Conservation (phyloP, 2,113 vertebrate genomes). For the Peucedramus taeniatus region DNA sequence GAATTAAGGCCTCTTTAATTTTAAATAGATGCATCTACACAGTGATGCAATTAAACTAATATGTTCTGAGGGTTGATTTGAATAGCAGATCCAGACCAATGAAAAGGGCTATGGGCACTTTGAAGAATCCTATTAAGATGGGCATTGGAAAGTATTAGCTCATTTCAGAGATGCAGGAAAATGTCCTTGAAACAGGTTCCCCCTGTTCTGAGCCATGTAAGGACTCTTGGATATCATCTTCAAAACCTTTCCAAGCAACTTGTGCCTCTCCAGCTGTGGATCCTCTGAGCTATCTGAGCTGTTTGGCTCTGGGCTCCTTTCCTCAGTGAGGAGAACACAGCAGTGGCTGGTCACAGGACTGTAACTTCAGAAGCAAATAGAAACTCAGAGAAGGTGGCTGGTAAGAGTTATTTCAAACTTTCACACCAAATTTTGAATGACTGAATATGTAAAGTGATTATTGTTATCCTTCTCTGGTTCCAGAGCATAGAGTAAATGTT, state of each 20-base stretch:
- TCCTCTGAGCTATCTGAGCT: background rate
- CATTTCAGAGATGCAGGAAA: background rate
- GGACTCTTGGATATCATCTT: background rate
- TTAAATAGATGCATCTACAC: constrained; percentile 16
- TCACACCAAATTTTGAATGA: background rate
- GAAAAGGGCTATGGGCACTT: background rate
- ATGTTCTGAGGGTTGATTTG: background rate
- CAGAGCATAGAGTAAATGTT: background rate
- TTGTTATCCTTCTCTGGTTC: background rate
- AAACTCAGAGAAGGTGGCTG: background rate
- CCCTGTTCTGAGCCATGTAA: background rate
- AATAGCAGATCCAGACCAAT: background rate
- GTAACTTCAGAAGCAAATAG: background rate
- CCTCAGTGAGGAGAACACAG: background rate
- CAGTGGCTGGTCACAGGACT: background rate
- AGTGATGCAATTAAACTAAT: constrained; percentile 15
- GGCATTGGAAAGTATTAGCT: background rate
- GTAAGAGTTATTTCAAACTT: background rate
- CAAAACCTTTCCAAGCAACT: background rate
- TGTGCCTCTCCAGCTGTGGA: background rate
- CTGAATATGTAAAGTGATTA: background rate
- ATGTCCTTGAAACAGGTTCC: background rate
- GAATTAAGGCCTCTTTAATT: constrained; percentile 39
- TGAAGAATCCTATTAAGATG: background rate
- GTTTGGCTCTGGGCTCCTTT: background rate